phyloP scores from a whole-genome alignment of 1,140 invertebrate species.

The Drosophila subobscura region DNA sequence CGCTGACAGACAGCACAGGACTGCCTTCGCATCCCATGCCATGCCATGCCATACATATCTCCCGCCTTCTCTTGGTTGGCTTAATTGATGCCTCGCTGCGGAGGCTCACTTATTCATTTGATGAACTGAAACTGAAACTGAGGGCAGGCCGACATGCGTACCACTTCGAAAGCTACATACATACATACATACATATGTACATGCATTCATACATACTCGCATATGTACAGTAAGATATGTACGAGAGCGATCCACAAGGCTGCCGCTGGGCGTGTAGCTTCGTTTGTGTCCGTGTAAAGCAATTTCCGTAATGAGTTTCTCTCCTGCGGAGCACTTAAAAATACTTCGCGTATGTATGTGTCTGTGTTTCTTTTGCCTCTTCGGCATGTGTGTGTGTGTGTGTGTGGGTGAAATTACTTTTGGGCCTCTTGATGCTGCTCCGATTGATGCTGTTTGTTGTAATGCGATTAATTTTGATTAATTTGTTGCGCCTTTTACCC shows the following conservation, averaged over 20 bases:
- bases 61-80: too few species aligned
- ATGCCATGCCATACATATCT: too few species aligned
- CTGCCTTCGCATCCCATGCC: too few species aligned
- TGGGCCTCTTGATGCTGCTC: slow-evolving; percentile 12
- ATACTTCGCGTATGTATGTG: slow-evolving; percentile 53
- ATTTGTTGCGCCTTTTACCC: slow-evolving; percentile 39
- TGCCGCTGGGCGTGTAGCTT: slow-evolving; percentile 20
- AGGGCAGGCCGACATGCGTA: slow-evolving; percentile 13
- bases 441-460: slow-evolving; percentile 43
- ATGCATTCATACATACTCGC: too few species aligned
- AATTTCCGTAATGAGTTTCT: slow-evolving; percentile 78
- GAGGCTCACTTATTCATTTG: slow-evolving; percentile 27
- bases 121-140: slow-evolving; percentile 35
- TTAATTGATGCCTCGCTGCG: not conserved
- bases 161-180: slow-evolving; percentile 71
- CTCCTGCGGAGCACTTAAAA: slow-evolving; percentile 63
- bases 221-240: not conserved
- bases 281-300: slow-evolving; percentile 63
- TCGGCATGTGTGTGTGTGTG: slow-evolving; percentile 57
- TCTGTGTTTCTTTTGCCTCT: slow-evolving; percentile 24
- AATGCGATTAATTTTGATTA: slow-evolving; percentile 78
- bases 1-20: slow-evolving; percentile 20
- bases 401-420: slow-evolving; percentile 63
- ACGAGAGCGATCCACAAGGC: slow-evolving; percentile 26
- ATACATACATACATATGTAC: slow-evolving; percentile 7